Evolutionary conservation across 2,888 invertebrate genomes (phyloP).

Genomic region (Meloe dianella): DNA sequence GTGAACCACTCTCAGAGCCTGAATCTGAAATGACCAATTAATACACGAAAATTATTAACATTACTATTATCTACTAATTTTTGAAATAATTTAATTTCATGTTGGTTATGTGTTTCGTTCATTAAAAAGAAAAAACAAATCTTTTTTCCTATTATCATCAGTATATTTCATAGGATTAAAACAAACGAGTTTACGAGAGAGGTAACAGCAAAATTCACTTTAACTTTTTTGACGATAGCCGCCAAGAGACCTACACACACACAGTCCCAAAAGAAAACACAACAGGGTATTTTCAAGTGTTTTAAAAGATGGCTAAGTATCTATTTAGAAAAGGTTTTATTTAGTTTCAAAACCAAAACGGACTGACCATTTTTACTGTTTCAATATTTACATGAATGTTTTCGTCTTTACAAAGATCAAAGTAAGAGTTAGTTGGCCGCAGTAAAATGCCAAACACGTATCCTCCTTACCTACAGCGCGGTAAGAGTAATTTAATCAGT

Average conservation of each 20-base stretch:
- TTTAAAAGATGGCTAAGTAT: constrained; percentile 42
- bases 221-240: neutral
- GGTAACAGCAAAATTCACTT: neutral
- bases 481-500: neutral
- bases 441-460: constrained; percentile 15
- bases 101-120: neutral
- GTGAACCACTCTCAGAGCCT: constrained; percentile 89
- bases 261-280: constrained; percentile 18
- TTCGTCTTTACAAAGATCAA: constrained; percentile 45
- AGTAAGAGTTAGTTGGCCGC: constrained; percentile 19
- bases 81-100: neutral
- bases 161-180: neutral
- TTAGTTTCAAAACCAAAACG: constrained; percentile 47
- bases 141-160: neutral
- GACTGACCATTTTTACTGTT: constrained; percentile 49
- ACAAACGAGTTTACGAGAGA: constrained; percentile 1
- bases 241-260: neutral
- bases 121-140: neutral
- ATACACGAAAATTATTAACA: neutral
- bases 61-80: neutral
- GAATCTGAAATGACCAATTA: constrained; percentile 71
- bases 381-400: constrained; percentile 49
- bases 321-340: constrained; percentile 47
- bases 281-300: constrained; percentile 35
- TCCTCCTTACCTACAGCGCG: neutral